Evolutionary conservation across 2,797 vertebrate genomes (phyloP).

Genomic region (Falco biarmicus): DNA sequence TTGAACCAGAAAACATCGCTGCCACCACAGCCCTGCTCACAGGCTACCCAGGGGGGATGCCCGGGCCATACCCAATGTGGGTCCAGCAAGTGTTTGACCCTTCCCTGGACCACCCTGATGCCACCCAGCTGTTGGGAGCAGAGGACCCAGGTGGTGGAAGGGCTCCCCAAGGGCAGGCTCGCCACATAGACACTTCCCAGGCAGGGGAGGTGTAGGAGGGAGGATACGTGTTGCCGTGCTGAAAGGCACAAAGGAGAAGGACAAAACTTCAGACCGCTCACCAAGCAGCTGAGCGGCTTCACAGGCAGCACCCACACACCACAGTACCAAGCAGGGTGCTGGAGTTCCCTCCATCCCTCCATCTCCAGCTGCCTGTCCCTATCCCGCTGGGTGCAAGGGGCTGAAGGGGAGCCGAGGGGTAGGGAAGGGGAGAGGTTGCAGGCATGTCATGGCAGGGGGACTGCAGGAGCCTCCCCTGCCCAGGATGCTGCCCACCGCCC

Average conservation of each 20-base stretch:
- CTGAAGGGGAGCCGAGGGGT: neutral
- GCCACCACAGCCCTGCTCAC: neutral
- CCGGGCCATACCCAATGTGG: neutral
- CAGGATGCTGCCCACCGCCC: neutral
- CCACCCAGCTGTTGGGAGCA: neutral
- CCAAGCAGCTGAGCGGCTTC: neutral
- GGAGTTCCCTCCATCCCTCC: neutral
- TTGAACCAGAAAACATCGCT: accelerated
- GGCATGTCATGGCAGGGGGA: neutral
- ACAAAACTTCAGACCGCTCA: neutral
- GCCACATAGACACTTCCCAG: neutral
- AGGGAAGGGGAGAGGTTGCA: neutral
- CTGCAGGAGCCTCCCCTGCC: neutral
- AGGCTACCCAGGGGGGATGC: accelerated
- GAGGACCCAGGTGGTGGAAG: too few species aligned
- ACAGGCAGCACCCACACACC: accelerated
- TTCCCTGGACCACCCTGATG: neutral
- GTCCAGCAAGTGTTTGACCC: neutral
- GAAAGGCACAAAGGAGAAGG: neutral
- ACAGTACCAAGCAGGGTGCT: neutral
- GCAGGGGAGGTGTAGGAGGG: neutral
- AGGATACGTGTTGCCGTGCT: neutral
- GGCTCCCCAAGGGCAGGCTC: neutral
- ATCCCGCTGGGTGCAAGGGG: neutral
- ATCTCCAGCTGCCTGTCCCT: neutral